Conservation (phyloP, 2,113 vertebrate species). For the Lepus europaeus region DNA sequence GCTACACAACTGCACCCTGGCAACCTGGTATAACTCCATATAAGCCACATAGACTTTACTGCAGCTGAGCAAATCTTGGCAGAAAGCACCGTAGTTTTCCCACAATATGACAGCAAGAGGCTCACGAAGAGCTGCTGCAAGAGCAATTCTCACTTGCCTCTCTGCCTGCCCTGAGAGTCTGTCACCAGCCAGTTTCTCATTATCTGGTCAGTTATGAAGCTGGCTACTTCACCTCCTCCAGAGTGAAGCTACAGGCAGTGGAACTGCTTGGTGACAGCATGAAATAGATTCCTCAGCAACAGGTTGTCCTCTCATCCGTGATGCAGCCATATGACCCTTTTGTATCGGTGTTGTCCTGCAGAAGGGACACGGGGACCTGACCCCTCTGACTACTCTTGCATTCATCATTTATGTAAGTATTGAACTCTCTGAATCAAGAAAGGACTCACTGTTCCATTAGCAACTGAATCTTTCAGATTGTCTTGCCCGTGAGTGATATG, state of each 20-base stretch:
- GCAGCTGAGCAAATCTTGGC: not conserved
- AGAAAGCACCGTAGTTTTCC: not conserved
- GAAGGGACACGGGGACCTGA: not conserved
- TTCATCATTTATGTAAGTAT: not conserved
- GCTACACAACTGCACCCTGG: not conserved
- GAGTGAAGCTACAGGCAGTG: not conserved
- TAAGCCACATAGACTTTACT: not conserved
- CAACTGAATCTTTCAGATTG: not conserved
- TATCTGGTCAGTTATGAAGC: not conserved
- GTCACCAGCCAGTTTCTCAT: not conserved
- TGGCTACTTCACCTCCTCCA: not conserved
- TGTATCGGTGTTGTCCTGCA: not conserved
- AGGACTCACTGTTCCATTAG: not conserved
- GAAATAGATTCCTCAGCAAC: not conserved
- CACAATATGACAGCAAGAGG: not conserved
- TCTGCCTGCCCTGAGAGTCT: not conserved
- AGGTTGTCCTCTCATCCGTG: not conserved
- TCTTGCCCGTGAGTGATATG: not conserved
- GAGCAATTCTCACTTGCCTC: conserved; percentile 8
- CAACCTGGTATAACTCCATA: not conserved
- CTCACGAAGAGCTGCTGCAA: not conserved
- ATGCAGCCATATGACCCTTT: not conserved
- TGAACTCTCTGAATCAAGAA: not conserved
- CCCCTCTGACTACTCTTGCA: not conserved
- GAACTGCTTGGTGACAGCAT: not conserved